phyloP scores from a whole-genome alignment of 2,888 invertebrate species.

The Agrilus mali region DNA sequence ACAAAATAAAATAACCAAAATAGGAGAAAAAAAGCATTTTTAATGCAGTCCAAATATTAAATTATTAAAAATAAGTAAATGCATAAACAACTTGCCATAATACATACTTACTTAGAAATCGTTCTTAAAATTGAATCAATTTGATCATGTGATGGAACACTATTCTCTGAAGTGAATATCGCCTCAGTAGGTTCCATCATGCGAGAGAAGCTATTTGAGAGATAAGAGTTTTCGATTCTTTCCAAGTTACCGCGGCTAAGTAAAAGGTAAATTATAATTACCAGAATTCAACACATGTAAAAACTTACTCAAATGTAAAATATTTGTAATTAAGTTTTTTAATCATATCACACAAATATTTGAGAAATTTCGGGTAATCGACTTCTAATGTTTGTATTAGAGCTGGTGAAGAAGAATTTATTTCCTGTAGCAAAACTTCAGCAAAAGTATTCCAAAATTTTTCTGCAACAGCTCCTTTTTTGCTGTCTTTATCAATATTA shows the following conservation, averaged over 20 bases:
- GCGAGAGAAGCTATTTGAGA: slow-evolving; percentile 70
- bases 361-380: slow-evolving; percentile 76
- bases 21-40: no score
- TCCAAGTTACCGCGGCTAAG: slow-evolving; percentile 43
- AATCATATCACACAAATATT: slow-evolving; percentile 65
- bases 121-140: slow-evolving; percentile 59
- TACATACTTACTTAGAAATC: slow-evolving; percentile 44
- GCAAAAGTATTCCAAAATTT: slow-evolving; percentile 42
- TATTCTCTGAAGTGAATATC: slow-evolving; percentile 59
- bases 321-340: slow-evolving; percentile 51
- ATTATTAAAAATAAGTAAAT: no score
- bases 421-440: slow-evolving; percentile 36
- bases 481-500: slow-evolving; percentile 36
- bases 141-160: slow-evolving; percentile 61
- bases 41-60: no score
- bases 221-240: slow-evolving; percentile 73
- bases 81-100: no score
- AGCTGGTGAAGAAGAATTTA: slow-evolving; percentile 40
- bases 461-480: slow-evolving; percentile 34
- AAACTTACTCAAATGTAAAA: slow-evolving; percentile 43
- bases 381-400: slow-evolving; percentile 76
- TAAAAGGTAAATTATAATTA: slow-evolving; percentile 6
- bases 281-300: not conserved
- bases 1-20: slow-evolving; percentile 8
- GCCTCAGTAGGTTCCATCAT: slow-evolving; percentile 75